Conservation (phyloP, 2,888 invertebrate species). For the Pherbina coryleti region DNA sequence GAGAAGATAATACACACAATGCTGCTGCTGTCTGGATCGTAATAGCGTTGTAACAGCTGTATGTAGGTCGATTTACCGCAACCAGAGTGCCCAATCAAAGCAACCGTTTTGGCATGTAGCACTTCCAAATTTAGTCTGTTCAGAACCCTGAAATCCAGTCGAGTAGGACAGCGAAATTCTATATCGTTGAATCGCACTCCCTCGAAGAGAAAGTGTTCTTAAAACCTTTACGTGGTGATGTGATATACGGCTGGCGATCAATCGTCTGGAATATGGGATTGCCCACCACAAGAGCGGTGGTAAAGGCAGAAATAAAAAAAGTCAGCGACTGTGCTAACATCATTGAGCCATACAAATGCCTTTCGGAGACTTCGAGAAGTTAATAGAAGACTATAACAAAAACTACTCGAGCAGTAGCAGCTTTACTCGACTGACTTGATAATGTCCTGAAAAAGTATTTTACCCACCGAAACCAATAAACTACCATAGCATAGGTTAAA, state of each 20-base stretch:
- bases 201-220: slow-evolving; percentile 62
- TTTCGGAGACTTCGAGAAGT: slow-evolving; percentile 78
- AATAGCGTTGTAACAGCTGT: slow-evolving; percentile 83
- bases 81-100: slow-evolving; percentile 80
- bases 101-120: slow-evolving; percentile 79
- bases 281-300: slow-evolving; percentile 79
- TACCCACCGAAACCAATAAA: slow-evolving; percentile 75
- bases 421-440: slow-evolving; percentile 74
- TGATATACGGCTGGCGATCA: slow-evolving; percentile 73
- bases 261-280: slow-evolving; percentile 78
- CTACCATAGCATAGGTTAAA: slow-evolving; percentile 81
- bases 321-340: slow-evolving; percentile 84
- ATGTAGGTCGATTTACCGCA: slow-evolving; percentile 88
- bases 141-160: slow-evolving; percentile 81
- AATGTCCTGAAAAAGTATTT: slow-evolving; percentile 76
- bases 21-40: slow-evolving; percentile 79
- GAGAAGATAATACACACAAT: slow-evolving; percentile 70
- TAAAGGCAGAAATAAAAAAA: slow-evolving; percentile 83
- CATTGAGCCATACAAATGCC: slow-evolving; percentile 83
- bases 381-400: background rate
- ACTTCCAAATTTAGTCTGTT: slow-evolving; percentile 79
- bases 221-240: slow-evolving; percentile 68
- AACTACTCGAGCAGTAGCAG: slow-evolving; percentile 39
- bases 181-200: slow-evolving; percentile 75
- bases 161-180: slow-evolving; percentile 85